Base-by-base conservation (phyloP, 2,797 vertebrate species). In the Microchirus variegatus region DNA sequence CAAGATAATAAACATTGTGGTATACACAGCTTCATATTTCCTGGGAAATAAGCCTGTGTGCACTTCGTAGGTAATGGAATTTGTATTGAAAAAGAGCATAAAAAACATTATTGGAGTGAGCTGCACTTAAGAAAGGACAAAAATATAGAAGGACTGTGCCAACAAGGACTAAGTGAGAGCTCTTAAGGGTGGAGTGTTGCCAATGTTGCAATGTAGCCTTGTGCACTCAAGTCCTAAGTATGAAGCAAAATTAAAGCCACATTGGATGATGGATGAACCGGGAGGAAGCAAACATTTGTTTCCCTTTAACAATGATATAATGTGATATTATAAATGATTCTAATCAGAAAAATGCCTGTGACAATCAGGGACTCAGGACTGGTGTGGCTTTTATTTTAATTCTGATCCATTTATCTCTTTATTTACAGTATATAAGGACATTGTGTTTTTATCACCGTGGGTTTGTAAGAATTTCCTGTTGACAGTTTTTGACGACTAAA, bases 221-320 rank as follows among this genome's bases (percentile, higher is more conserved):
- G 62, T 65, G 50, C 67, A 74, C 49, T 59, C 10, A 10, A 45
- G 74, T 62, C 46, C 52, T 51, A n/a, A n/a, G n/a, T n/a, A n/a
- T n/a, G n/a, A 19, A 46, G 64, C 16, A 54, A 86, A 89, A 89
- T 88, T 67, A 84, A 84, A 89, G 67, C 79, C 87, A 88, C 82
- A 88, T 88, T 70, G 11, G 38, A 15, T n/a, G 10, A 44, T 14
- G 17, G 10, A 44, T 14, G 19, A 22, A 26, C 6, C 1, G 45
- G 26, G 15, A 37, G n/a, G 52, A n/a, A 49, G 57, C 51, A 50
- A 51, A 12, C n/a, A 18, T 22, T 5, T 54, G 48, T 49, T 61
- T 67, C 53, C 62, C 35, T 59, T 35, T 63, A 63, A 48, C 52
- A 49, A 62, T 17, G 45, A 15, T 5, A 12, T 3, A 51, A 48